Evolutionary conservation across 1,140 invertebrate genomes (phyloP), one percentile per base, ranked within the genome.

Genomic region (Pogonomyrmex californicus): DNA sequence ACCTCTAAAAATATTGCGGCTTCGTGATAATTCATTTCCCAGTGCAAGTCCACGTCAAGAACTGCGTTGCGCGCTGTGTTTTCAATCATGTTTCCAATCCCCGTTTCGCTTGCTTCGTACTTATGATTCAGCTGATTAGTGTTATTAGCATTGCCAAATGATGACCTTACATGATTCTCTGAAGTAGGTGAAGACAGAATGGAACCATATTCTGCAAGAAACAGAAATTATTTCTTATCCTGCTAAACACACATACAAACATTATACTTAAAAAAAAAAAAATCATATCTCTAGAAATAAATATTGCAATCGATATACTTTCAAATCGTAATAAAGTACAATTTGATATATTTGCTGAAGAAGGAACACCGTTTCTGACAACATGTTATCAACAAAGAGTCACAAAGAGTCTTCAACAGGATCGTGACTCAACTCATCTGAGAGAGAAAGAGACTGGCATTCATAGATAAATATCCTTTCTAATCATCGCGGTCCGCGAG

Each of bases 21-120:
- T 93, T 99, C 98, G 92, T 98, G 97, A 94, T 98, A 99, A 94
- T 98, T 98, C 97, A 98, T 97, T 93, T 98, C 97, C 98, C 98
- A 98, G 89, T 97, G 96, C 68, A 95, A 90, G 49, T 95, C 94
- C 7, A 92, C 88, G 60, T 95, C 93, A 38, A 93, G 81, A 36
- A 87, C 56, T 10, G 87, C 56, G 30, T 93, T 90, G 41, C 93
- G 88, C n/a, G 93, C 85, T 9, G 91, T 83, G 85, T 93, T 94
- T 86, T 95, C 94, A 1, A 91, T 90, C 44, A 94, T 88, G 41
- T 87, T 90, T 33, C 90, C 90, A 51, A 78, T 81, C 12, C 91
- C 87, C 33, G 78, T 85, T 65, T 87, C 71, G 17, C 81, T 68
- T 4, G 83, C 54, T 44, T 92, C 86, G 51, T 91, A 91, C 78